These are phyloP conservation scores for Papilio polyxenes DNA, from an alignment of 1,140 invertebrate species.

Conservation along the genomic window DNA sequence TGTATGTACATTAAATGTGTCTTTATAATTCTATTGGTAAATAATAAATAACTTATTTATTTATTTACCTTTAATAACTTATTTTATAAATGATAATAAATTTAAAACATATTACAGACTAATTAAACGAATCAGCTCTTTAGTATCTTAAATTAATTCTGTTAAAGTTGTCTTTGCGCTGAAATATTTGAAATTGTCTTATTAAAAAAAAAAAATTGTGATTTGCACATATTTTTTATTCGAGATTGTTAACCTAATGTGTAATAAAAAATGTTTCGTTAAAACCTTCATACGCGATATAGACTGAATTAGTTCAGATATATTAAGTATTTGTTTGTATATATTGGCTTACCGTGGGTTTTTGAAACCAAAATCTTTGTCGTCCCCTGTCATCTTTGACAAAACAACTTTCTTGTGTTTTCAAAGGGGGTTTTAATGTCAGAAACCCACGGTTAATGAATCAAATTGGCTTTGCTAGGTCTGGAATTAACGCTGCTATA, in stretches of 20 bases:
- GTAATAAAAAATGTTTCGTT: not conserved
- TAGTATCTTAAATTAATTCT: not conserved
- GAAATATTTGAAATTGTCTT: too few relatives aligned
- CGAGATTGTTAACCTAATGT: not conserved
- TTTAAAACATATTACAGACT: not conserved
- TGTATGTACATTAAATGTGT: too few relatives aligned
- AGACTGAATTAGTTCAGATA: not conserved
- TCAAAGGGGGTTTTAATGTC: too few relatives aligned
- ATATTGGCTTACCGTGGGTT: not conserved
- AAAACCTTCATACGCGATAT: slow-evolving; percentile 24
- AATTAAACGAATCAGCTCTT: not conserved
- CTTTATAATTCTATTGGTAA: too few relatives aligned
- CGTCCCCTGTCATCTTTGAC: too few relatives aligned
- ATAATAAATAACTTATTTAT: too few relatives aligned
- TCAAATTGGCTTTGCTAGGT: slow-evolving; percentile 24
- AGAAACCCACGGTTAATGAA: not conserved
- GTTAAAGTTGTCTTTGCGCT: not conserved
- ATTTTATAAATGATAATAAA: too few relatives aligned
- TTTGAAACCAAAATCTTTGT: too few relatives aligned
- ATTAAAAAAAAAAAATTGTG: not conserved
- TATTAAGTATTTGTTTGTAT: not conserved
- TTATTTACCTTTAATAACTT: not conserved
- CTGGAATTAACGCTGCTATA: not conserved
- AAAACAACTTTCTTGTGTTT: too few relatives aligned
- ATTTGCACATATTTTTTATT: not conserved